Evolutionary conservation across 1,140 invertebrate genomes (phyloP), one percentile per base, ranked within the genome.

Genomic region (Aphis craccivora): DNA sequence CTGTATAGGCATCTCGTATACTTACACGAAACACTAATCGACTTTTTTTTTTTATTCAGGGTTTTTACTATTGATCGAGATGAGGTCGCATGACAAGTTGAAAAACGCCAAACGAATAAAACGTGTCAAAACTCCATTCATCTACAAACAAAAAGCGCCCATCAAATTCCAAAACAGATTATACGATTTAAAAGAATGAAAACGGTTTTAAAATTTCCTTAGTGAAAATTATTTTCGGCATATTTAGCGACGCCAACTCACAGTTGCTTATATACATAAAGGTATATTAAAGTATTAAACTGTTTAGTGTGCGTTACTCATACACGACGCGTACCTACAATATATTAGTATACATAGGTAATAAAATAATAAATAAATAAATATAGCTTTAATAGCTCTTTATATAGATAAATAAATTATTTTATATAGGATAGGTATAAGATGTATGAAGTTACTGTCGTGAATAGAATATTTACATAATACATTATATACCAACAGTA

Each of bases 131-230:
- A 55, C 55, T 40, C 89, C 89, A 7, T 90, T 90, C 18, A 37
- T 43, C 23, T 90, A 90, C 37, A 30, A 90, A 67, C 53, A 30
- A 51, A 51, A 53, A 88, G 5, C 20, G 1, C 43, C 45, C 14
- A 88, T 35, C 4, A 51, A 30, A 35, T 88, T 88, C 20, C 86
- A 51, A 88, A 88, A 51, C n/a, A 51, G 86, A 88, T 88, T 88
- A 48, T 88, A 88, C 86, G 35, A 48, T 51, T 51, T 88, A 48
- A 51, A 51, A 51, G 86, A 88, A 88, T 88, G 43, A n/a, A 84
- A 84, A 84, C 30, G 8, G 8, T n/a, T 67, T 67, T 67, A 11
- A 2, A 4, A 67, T 67, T n/a, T n/a, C 30, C 30, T n/a, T 1
- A n/a, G 30, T 67, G 30, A n/a, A 67, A 18, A 67, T 67, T 18